phyloP scores from a whole-genome alignment of 2,113 vertebrate species.

The Brienomyrus brachyistius region DNA sequence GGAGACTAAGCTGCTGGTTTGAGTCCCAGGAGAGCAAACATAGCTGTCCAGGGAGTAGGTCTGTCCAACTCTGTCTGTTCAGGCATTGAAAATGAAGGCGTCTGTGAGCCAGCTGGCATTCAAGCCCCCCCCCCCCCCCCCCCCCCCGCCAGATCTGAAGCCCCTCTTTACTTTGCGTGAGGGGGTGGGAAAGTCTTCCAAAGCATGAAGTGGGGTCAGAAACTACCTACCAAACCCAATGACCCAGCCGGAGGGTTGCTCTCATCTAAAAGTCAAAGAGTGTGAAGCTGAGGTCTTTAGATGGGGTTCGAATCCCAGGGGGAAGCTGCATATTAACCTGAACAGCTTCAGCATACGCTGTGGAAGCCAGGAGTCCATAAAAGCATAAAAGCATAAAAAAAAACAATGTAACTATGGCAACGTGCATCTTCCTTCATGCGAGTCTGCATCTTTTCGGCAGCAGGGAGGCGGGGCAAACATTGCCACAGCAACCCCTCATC shows the following conservation, averaged over 20 bases:
- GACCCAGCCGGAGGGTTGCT: neutral
- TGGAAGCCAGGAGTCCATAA: neutral
- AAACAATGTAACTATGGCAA: neutral
- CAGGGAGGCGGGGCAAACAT: neutral
- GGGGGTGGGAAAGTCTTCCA: neutral
- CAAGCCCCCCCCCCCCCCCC: neutral
- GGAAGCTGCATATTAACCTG: neutral
- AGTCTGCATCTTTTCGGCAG: neutral
- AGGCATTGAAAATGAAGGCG: neutral
- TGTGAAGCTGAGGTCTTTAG: neutral
- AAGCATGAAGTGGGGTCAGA: neutral
- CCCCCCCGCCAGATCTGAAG: neutral
- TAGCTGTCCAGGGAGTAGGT: neutral
- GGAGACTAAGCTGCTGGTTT: neutral
- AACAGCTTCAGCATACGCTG: neutral
- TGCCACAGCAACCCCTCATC: neutral
- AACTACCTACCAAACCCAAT: neutral
- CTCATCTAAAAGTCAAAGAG: neutral
- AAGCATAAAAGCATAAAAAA: neutral
- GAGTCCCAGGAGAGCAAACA: neutral
- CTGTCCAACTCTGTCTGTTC: neutral
- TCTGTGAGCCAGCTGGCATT: neutral
- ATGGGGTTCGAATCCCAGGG: neutral
- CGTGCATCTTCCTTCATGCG: neutral
- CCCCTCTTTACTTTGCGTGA: neutral